phyloP scores from a whole-genome alignment of 2,113 vertebrate species.

The Tichodroma muraria region DNA sequence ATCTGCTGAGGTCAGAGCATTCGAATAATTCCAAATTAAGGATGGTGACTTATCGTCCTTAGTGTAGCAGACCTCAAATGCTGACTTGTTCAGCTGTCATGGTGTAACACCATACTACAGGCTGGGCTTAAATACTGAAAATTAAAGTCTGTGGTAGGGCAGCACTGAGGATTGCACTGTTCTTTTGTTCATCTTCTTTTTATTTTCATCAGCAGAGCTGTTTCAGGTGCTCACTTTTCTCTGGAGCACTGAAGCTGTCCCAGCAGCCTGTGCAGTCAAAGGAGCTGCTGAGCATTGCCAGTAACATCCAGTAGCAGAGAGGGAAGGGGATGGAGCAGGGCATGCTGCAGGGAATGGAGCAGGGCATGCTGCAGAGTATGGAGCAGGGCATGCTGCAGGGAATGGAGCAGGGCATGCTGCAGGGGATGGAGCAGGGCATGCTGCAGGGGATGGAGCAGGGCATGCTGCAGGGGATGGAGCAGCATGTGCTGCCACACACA shows the following conservation, averaged over 20 bases:
- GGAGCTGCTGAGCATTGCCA: neutral
- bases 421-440: neutral
- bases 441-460: neutral
- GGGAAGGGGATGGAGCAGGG: neutral
- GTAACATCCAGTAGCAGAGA: neutral
- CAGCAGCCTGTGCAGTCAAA: neutral
- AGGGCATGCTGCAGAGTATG: neutral
- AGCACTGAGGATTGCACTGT: neutral
- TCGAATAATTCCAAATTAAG: slow-evolving; percentile 3
- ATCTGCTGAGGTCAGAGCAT: neutral
- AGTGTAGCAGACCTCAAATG: neutral
- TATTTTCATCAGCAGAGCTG: neutral
- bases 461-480: neutral
- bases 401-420: neutral
- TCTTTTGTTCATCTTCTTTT: neutral
- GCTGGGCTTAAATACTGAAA: neutral
- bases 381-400: neutral
- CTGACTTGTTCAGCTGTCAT: neutral
- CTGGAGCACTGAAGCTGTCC: neutral
- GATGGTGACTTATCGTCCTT: neutral
- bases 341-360: neutral
- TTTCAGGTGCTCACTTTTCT: neutral
- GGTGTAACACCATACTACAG: neutral
- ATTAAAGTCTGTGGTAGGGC: neutral
- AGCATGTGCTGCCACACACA: neutral